phyloP scores from a whole-genome alignment of 2,888 invertebrate species.

The Lepetodrilus schrolli region DNA sequence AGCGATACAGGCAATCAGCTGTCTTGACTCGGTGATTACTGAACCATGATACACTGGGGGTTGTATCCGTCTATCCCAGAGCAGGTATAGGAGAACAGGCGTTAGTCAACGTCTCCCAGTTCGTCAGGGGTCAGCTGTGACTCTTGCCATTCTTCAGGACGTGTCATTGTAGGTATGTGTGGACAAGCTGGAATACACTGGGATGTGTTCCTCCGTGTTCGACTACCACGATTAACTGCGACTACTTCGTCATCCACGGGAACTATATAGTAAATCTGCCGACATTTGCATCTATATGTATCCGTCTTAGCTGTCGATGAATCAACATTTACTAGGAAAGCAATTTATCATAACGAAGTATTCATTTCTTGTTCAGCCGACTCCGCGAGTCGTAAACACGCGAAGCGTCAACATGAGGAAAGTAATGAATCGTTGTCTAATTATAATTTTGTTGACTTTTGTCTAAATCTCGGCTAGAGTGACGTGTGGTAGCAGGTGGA shows the following conservation, averaged over 20 bases:
- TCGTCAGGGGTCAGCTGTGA: neutral
- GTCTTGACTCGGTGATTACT: too few relatives aligned
- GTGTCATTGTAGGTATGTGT: neutral
- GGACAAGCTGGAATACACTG: neutral
- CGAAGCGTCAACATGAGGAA: neutral
- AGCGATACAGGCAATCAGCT: too few relatives aligned
- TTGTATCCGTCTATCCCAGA: too few relatives aligned
- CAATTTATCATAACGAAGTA: slow-evolving; percentile 16
- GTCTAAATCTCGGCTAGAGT: slow-evolving; percentile 15
- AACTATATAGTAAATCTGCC: too few relatives aligned
- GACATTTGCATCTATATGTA: slow-evolving; percentile 1
- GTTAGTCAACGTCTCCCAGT: too few relatives aligned
- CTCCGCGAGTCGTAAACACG: neutral
- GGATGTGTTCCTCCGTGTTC: neutral
- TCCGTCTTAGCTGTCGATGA: neutral
- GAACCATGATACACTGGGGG: too few relatives aligned
- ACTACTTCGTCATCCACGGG: neutral
- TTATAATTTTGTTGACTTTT: slow-evolving; percentile 27
- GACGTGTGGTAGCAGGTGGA: slow-evolving; percentile 8
- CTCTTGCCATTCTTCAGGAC: neutral
- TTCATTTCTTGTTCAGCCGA: slow-evolving; percentile 12
- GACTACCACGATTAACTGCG: neutral
- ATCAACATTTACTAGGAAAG: slow-evolving; percentile 26
- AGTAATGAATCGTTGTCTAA: slow-evolving; percentile 24
- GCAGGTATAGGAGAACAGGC: too few relatives aligned